Percentiles rank a stretch among this genome's conserved stretches.
Conservation (phyloP, 23 tunicate genomes). For the Phallusia fumigata region DNA sequence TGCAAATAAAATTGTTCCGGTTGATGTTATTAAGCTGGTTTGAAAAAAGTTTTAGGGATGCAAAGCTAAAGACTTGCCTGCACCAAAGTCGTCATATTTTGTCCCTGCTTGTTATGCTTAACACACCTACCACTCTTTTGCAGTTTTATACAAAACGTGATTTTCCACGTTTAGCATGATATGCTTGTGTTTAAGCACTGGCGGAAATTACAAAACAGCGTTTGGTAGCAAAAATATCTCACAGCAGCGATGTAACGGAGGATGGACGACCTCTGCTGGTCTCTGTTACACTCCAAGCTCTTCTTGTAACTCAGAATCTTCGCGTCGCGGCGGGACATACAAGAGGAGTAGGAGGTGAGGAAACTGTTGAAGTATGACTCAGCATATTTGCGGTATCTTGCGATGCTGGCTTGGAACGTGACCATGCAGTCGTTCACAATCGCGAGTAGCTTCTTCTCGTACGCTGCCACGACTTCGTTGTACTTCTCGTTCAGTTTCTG, state of each 20-base stretch:
- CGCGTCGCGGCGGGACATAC: slow-evolving; percentile 25
- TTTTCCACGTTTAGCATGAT: too few species aligned
- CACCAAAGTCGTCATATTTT: too few species aligned
- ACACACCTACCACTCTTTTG: too few species aligned
- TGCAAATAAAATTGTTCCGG: too few species aligned
- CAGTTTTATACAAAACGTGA: too few species aligned
- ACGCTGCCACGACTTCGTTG: neutral
- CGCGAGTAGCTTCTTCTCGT: slow-evolving; percentile 9
- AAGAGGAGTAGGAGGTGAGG: slow-evolving; percentile 13
- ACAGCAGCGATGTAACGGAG: neutral
- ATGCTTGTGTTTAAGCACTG: too few species aligned
- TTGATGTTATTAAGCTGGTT: too few species aligned
- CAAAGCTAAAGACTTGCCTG: too few species aligned
- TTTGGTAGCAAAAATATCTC: too few species aligned
- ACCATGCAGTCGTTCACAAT: slow-evolving; percentile 8
- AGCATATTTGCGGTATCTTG: slow-evolving; percentile 15
- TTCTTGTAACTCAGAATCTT: slow-evolving; percentile 42
- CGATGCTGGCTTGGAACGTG: neutral
- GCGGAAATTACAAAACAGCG: too few species aligned
- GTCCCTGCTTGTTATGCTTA: too few species aligned
- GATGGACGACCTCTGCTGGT: neutral
- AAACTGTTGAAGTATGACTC: slow-evolving; percentile 12
- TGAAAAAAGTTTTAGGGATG: too few species aligned
- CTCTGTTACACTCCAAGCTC: slow-evolving; percentile 21
- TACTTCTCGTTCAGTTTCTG: neutral